A percentile compares a stretch with the other conserved stretches of the same genome.
Conservation (phyloP, 2,113 vertebrate species). For the Cheilinus undulatus region DNA sequence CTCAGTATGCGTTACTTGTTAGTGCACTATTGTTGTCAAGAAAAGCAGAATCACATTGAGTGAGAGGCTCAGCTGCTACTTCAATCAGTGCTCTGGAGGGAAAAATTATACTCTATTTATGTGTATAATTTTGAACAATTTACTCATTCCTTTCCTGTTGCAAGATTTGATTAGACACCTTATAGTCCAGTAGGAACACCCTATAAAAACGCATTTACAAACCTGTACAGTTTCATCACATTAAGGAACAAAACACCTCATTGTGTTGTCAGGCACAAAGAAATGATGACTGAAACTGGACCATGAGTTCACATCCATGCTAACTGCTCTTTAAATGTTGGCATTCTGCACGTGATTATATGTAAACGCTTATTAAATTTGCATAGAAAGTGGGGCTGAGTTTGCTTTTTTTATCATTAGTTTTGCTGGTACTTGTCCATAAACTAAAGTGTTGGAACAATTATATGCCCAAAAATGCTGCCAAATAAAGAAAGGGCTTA, state of each 20-base stretch:
- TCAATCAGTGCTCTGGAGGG: background rate
- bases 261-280: background rate
- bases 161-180: background rate
- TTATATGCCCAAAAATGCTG: background rate
- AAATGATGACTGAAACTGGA: background rate
- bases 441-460: background rate
- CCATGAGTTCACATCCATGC: background rate
- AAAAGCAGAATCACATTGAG: background rate
- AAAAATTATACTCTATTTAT: background rate
- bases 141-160: constrained; percentile 1
- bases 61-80: constrained; percentile 5
- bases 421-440: background rate
- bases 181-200: background rate
- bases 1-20: background rate
- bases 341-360: background rate
- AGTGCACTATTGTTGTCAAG: constrained; percentile 1
- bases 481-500: background rate
- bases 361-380: no score
- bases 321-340: background rate
- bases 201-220: constrained; percentile 6
- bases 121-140: background rate
- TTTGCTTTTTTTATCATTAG: background rate
- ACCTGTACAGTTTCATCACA: background rate
- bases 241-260: background rate
- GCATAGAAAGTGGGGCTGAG: background rate